Evolutionary conservation across 23 tunicate genomes (phyloP).

Genomic region (Oikopleura dioica): DNA sequence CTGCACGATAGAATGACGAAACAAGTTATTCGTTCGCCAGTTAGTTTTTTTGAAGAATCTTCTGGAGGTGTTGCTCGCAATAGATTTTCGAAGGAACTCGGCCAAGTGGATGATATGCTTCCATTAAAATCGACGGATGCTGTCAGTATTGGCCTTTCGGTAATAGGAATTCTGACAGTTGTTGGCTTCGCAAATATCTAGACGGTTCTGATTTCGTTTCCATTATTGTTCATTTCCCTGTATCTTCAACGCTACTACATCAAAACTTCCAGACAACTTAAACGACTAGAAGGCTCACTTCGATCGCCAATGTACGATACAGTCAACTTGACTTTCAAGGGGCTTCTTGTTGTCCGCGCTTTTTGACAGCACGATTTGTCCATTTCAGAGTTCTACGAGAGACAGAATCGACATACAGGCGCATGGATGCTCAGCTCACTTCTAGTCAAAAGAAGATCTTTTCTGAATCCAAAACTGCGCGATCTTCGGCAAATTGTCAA

Average conservation of each 20-base stretch:
- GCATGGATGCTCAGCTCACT: slow-evolving; percentile 53
- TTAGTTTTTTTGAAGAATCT: slow-evolving; percentile 59
- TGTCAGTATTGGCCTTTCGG: too few relatives aligned
- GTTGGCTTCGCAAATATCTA: too few relatives aligned
- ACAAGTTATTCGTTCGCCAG: slow-evolving; percentile 25
- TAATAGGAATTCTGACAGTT: too few relatives aligned
- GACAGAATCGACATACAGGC: slow-evolving; percentile 55
- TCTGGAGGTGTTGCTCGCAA: slow-evolving; percentile 50
- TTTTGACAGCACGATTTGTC: slow-evolving; percentile 30
- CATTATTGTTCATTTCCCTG: too few relatives aligned
- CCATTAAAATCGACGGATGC: too few relatives aligned
- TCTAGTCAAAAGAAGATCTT: too few relatives aligned
- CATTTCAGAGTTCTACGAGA: slow-evolving; percentile 23
- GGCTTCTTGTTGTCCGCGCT: slow-evolving; percentile 44
- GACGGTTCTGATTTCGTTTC: too few relatives aligned
- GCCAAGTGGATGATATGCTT: slow-evolving; percentile 74
- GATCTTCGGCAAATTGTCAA: too few relatives aligned
- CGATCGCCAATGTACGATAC: slow-evolving; percentile 74
- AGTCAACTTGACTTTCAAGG: slow-evolving; percentile 38
- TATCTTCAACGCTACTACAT: too few relatives aligned
- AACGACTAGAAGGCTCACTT: slow-evolving; percentile 55
- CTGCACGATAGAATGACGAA: slow-evolving; percentile 44
- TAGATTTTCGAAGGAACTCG: slow-evolving; percentile 88
- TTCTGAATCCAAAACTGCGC: too few relatives aligned
- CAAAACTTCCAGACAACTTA: slow-evolving; percentile 44